These are phyloP conservation scores for Ditylenchus weischeri DNA, from an alignment of 2,888 invertebrate species.

Conservation along the genomic window DNA sequence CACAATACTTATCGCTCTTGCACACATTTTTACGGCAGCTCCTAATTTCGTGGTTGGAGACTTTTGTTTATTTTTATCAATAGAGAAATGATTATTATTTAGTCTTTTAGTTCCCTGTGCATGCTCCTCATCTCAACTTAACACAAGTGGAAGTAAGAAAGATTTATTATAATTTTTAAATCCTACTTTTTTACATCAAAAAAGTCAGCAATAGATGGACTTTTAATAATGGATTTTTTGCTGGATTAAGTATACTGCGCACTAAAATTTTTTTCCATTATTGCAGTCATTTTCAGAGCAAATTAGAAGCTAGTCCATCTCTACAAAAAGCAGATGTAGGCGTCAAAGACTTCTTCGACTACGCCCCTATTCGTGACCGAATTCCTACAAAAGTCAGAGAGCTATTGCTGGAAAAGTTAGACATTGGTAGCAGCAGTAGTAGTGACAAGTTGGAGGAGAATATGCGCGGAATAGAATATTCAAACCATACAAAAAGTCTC, in stretches of 20 bases:
- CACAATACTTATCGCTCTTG: conserved; percentile 53
- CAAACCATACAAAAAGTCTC: conserved; percentile 24
- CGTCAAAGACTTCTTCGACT: conserved; percentile 31
- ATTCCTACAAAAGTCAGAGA: conserved; percentile 31
- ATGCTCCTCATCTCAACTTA: conserved; percentile 41
- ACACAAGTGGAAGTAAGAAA: conserved; percentile 41
- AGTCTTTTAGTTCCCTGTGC: conserved; percentile 47
- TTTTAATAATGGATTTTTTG: no score
- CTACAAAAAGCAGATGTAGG: conserved; percentile 27
- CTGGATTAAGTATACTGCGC: no score
- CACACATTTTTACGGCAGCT: conserved; percentile 52
- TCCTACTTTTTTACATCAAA: no score
- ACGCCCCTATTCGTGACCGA: conserved; percentile 35
- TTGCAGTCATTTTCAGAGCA: conserved; percentile 11
- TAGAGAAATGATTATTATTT: not conserved
- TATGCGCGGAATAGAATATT: conserved; percentile 7
- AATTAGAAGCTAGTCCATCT: conserved; percentile 17
- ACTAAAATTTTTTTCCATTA: no score
- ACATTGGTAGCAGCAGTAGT: not conserved
- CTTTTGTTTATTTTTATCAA: not conserved
- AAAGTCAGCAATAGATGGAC: no score
- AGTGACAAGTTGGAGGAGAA: not conserved
- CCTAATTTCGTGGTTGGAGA: conserved; percentile 16
- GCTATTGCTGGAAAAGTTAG: conserved; percentile 23
- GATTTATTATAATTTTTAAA: no score